Conservation (phyloP, 2,888 invertebrate species). For the Ommatoiulus sabulosus region DNA sequence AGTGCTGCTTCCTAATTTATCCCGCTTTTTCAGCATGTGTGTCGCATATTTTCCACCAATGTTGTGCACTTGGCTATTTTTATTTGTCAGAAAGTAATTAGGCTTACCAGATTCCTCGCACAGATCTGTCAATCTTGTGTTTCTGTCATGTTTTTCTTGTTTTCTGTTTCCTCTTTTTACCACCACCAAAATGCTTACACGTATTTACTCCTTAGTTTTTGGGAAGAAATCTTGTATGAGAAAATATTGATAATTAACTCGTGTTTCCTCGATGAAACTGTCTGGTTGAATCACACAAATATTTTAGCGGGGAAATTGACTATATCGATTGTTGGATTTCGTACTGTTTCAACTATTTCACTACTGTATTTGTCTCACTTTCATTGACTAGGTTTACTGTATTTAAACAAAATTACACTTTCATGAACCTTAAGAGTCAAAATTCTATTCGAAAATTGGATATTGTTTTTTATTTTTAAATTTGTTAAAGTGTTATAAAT, state of each 20-base stretch:
- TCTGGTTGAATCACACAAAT: too few relatives aligned
- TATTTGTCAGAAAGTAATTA: slow-evolving; percentile 5
- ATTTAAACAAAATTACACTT: too few relatives aligned
- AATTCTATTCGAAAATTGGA: too few relatives aligned
- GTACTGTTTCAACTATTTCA: too few relatives aligned
- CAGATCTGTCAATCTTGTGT: background rate
- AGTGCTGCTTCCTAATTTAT: background rate
- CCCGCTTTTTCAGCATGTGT: background rate
- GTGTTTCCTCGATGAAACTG: too few relatives aligned
- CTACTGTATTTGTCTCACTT: too few relatives aligned
- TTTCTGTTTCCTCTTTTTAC: background rate
- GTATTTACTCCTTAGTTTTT: background rate
- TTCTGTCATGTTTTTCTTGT: background rate
- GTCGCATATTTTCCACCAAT: background rate
- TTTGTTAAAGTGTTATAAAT: too few relatives aligned
- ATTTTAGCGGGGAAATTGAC: too few relatives aligned
- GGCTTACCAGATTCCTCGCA: background rate
- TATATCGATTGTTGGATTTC: too few relatives aligned
- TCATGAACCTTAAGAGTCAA: too few relatives aligned
- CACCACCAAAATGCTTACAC: background rate
- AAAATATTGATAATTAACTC: background rate
- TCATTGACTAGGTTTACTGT: too few relatives aligned
- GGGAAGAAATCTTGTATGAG: background rate
- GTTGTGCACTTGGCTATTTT: background rate
- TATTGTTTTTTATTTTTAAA: too few relatives aligned